Base-by-base conservation (phyloP, 2,888 invertebrate species). In the Conchocele bisecta region DNA sequence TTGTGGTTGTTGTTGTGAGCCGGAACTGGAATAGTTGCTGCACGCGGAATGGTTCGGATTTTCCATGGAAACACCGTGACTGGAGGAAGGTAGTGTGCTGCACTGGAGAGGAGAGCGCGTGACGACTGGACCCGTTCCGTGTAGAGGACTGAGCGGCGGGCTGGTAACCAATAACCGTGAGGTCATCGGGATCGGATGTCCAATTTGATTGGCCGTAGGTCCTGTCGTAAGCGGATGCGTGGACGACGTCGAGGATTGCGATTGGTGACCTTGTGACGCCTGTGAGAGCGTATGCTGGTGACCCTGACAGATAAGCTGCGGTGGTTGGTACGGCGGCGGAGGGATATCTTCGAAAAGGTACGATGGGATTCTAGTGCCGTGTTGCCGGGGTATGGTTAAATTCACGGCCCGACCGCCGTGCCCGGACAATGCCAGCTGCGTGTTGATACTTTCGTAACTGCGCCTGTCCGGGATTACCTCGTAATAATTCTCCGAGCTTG, bases 391-490 rank as follows among this genome's bases (percentile, higher is more conserved):
- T 35, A 83, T 80, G 7, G 75, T 69, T 17, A 77, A 54, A 46
- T 75, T 79, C 0, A 79, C 63, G 1, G 82, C 77, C 17, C 84
- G 61, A n/a, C 81, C 74, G 13, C 64, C 70, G 29, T 81, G 81
- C 0, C 81, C 83, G 39, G 79, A 77, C 28, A 81, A 42, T 17
- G 83, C 83, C 26, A 86, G 60, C 39, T 86, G 86, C 4, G 87
- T 83, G 68, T 85, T 87, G 37, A 87, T 86, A 61, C 87, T 87
- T 59, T 87, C 87, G 64, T 87, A 87, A 65, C 87, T 87, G 22
- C 87, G 63, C 28, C 87, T 67, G 70, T 88, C 88, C 3, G 88
- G 88, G 51, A 88, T 88, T 3, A 88, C 88, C 64, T 88, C 88
- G 65, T 88, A 88, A 69, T 88, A 88, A 65, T 88, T 88, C 74